These are phyloP conservation scores for Triops longicaudatus DNA, from an alignment of 1,140 invertebrate species.

Conservation along the genomic window DNA sequence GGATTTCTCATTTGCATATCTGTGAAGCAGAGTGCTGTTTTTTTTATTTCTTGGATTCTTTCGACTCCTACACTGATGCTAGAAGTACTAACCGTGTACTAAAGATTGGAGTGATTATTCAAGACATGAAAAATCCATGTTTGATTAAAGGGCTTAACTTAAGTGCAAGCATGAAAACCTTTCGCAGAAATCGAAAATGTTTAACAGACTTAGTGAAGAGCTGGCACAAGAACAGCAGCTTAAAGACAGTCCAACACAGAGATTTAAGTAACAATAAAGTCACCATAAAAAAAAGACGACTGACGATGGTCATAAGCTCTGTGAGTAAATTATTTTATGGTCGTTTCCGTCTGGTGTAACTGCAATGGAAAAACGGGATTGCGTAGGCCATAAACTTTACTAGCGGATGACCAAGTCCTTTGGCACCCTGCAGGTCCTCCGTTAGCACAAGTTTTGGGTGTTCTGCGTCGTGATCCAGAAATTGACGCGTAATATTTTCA, in stretches of 20 bases:
- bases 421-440: not conserved
- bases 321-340: not conserved
- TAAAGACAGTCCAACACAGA: too few relatives aligned
- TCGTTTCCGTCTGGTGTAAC: not conserved
- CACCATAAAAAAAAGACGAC: too few relatives aligned
- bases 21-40: not conserved
- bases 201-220: too few relatives aligned
- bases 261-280: too few relatives aligned
- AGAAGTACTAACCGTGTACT: not conserved
- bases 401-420: slow-evolving; percentile 5
- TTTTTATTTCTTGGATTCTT: not conserved
- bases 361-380: slow-evolving; percentile 3
- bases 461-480: not conserved
- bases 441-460: not conserved
- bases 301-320: not conserved
- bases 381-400: not conserved
- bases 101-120: not conserved
- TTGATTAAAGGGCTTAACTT: not conserved
- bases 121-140: not conserved
- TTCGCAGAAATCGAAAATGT: too few relatives aligned
- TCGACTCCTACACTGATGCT: not conserved
- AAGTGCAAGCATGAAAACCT: not conserved
- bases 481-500: not conserved
- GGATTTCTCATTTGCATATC: not conserved
- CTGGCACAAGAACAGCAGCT: too few relatives aligned